Conservation (phyloP, 2,113 vertebrate genomes). For the Pelusios castaneus region DNA sequence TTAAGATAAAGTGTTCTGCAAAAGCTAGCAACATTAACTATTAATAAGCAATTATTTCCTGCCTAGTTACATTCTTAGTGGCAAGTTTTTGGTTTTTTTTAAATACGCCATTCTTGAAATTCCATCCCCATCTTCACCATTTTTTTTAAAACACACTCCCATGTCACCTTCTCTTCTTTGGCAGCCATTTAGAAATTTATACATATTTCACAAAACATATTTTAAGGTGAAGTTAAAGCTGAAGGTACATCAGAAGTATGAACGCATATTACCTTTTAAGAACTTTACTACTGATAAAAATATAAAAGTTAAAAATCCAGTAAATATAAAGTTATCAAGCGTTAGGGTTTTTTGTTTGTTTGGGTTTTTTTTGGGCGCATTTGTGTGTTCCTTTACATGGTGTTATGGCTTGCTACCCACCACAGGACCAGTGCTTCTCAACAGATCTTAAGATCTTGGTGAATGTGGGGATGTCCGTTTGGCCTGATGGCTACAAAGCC, state of each 20-base stretch:
- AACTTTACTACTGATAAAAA: not conserved
- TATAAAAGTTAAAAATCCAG: not conserved
- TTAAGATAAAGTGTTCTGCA: not conserved
- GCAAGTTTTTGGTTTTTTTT: not conserved
- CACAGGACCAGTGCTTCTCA: not conserved
- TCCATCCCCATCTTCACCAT: not conserved
- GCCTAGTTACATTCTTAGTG: not conserved
- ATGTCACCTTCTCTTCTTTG: not conserved
- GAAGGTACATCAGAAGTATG: not conserved
- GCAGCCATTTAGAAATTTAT: not conserved
- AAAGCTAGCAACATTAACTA: not conserved
- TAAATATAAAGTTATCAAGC: not conserved
- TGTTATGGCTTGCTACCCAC: not conserved
- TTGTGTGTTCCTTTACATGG: not conserved
- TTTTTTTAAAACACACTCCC: not conserved
- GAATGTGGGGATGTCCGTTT: not conserved
- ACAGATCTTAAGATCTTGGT: not conserved
- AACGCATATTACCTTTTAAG: not conserved
- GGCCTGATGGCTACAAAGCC: not conserved
- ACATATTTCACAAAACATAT: not conserved
- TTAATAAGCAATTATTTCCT: not conserved
- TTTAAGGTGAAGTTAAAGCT: not conserved
- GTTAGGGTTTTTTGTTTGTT: not conserved
- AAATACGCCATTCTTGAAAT: not conserved
- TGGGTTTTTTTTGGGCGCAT: not conserved